A percentile compares a stretch with the other conserved stretches of the same genome.
phyloP scores from a whole-genome alignment of 1,140 invertebrate genomes.

The Lordiphosa stackelbergi region DNA sequence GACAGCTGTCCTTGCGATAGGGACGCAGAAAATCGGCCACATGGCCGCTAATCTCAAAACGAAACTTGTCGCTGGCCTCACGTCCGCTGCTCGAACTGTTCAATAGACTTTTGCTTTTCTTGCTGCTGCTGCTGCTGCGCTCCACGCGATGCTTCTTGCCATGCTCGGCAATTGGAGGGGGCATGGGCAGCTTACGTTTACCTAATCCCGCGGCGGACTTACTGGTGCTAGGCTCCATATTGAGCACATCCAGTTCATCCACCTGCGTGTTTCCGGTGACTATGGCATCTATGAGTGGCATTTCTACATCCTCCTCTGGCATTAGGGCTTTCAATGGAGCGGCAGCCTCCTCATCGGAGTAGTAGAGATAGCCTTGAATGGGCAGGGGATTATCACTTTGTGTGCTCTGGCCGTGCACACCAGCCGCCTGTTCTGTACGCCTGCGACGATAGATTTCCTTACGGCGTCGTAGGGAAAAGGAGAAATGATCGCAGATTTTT shows the following conservation, averaged over 20 bases:
- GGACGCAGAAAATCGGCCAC: conserved; percentile 95
- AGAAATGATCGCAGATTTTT: too few relatives aligned
- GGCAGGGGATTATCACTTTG: conserved; percentile 18
- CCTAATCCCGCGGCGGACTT: conserved; percentile 22
- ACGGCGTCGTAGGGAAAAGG: conserved; percentile 83
- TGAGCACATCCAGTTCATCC: conserved; percentile 54
- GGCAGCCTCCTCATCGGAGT: conserved; percentile 59
- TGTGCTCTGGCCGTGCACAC: conserved; percentile 33
- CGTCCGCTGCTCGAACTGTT: conserved; percentile 20
- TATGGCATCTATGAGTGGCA: conserved; percentile 14
- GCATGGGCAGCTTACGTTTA: conserved; percentile 44
- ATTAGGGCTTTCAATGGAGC: too few relatives aligned
- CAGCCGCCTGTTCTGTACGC: conserved; percentile 36
- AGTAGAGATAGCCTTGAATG: conserved; percentile 65
- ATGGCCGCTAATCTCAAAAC: conserved; percentile 90
- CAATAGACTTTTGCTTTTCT: conserved; percentile 34
- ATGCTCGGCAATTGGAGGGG: conserved; percentile 17
- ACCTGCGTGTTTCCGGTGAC: conserved; percentile 62
- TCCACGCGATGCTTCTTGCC: conserved; percentile 39
- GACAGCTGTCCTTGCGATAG: conserved; percentile 88
- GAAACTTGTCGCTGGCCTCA: conserved; percentile 88
- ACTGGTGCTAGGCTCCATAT: conserved; percentile 33
- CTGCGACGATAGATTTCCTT: conserved; percentile 80
- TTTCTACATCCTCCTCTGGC: conserved; percentile 5
- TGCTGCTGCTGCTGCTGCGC: conserved; percentile 3